Evolutionary conservation across 2,113 vertebrate species (phyloP).

Genomic region (Varanus salvator): DNA sequence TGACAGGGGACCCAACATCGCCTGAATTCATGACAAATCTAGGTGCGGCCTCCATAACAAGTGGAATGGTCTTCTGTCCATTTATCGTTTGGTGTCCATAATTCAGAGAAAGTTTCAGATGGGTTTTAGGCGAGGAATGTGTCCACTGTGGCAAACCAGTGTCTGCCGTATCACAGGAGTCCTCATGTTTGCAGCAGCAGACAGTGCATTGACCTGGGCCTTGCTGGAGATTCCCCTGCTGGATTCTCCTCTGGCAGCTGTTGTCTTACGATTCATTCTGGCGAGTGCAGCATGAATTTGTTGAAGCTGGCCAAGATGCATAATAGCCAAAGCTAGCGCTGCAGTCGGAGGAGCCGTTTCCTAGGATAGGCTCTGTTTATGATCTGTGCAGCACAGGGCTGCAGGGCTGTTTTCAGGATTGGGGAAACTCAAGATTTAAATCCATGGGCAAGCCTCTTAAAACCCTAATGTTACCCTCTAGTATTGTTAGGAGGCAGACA

Average conservation of each 20-base stretch:
- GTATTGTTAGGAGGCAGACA: background rate
- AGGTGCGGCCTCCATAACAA: background rate
- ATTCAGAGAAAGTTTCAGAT: constrained; percentile 9
- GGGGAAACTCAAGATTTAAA: background rate
- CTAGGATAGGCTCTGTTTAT: background rate
- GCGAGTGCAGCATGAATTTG: background rate
- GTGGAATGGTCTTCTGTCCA: background rate
- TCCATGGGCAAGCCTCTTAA: background rate
- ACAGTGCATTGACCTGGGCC: too few relatives aligned
- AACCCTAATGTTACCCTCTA: background rate
- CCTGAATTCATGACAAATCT: background rate
- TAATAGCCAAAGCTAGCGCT: background rate
- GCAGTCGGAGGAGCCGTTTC: background rate
- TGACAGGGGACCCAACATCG: background rate
- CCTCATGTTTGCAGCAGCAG: background rate
- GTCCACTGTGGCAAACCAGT: background rate
- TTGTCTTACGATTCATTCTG: background rate
- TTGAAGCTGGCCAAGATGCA: background rate
- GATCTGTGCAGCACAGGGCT: too few relatives aligned
- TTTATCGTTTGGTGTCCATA: constrained; percentile 29
- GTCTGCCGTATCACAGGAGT: background rate
- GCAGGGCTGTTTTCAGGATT: background rate
- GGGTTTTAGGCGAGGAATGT: background rate
- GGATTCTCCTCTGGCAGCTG: background rate
- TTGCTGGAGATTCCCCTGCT: too few relatives aligned